These are phyloP conservation scores for Eupeodes luniger DNA, from an alignment of 2,888 invertebrate genomes.

Conservation along the genomic window DNA sequence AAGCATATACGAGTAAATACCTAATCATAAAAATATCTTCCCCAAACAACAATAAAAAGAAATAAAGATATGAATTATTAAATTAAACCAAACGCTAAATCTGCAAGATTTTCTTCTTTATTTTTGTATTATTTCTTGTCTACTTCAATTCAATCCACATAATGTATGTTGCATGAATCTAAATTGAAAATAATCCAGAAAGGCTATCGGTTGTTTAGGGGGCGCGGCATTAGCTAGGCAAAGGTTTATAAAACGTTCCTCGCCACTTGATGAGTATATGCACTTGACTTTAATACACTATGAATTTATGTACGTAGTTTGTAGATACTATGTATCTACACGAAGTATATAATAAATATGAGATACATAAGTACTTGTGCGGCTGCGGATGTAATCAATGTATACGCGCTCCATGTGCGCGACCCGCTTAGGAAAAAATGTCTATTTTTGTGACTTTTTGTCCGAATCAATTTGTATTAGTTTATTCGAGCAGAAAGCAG, in stretches of 20 bases:
- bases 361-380: slow-evolving; percentile 30
- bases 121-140: slow-evolving; percentile 37
- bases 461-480: slow-evolving; percentile 36
- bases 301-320: slow-evolving; percentile 15
- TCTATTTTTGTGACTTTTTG: slow-evolving; percentile 10
- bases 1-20: too few species aligned
- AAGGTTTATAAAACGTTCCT: neutral
- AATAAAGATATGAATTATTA: slow-evolving; percentile 45
- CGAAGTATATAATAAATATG: neutral
- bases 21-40: neutral
- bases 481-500: slow-evolving; percentile 16
- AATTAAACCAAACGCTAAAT: slow-evolving; percentile 63
- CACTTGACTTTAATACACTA: slow-evolving; percentile 67
- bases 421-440: slow-evolving; percentile 14
- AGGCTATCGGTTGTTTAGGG: slow-evolving; percentile 22
- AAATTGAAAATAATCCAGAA: slow-evolving; percentile 63
- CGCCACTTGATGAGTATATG: slow-evolving; percentile 43
- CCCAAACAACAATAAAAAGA: slow-evolving; percentile 4
- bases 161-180: slow-evolving; percentile 40
- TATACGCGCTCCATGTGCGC: slow-evolving; percentile 60
- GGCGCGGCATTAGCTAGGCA: slow-evolving; percentile 7
- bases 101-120: slow-evolving; percentile 47
- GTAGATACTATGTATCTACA: neutral
- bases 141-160: slow-evolving; percentile 56
- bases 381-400: slow-evolving; percentile 67